Conservation (phyloP, 2,797 vertebrate species). For the Graptemys geographica region DNA sequence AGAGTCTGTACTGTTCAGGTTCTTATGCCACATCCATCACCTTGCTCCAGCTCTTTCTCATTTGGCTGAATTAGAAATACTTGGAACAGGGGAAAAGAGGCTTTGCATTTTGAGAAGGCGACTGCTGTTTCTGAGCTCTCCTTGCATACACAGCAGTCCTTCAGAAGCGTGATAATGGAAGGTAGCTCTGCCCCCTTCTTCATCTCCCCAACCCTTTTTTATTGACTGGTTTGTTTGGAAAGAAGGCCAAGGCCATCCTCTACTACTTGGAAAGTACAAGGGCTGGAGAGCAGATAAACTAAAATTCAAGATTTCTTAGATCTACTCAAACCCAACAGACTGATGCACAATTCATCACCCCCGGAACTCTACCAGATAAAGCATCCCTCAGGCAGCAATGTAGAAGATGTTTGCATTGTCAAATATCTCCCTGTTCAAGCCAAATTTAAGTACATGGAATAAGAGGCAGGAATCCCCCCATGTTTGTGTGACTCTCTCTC, state of each 20-base stretch:
- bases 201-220: neutral
- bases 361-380: neutral
- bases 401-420: neutral
- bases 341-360: neutral
- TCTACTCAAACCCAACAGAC: neutral
- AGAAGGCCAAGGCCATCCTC: neutral
- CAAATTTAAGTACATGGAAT: neutral
- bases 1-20: neutral
- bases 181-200: neutral
- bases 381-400: neutral
- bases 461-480: neutral
- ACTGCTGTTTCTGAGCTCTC: neutral
- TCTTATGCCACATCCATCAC: neutral
- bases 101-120: neutral
- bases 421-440: neutral
- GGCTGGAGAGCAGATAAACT: neutral
- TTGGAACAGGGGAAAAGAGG: slow-evolving; percentile 26
- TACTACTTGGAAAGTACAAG: neutral
- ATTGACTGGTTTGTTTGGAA: neutral
- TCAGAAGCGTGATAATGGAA: neutral
- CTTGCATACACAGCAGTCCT: neutral
- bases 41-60: neutral
- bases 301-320: neutral
- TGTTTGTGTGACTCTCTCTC: neutral
- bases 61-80: slow-evolving; percentile 23